Percentiles rank a stretch among this genome's conserved stretches.
phyloP scores from a whole-genome alignment of 2,888 invertebrate genomes.

The Leucoptera coffeella region DNA sequence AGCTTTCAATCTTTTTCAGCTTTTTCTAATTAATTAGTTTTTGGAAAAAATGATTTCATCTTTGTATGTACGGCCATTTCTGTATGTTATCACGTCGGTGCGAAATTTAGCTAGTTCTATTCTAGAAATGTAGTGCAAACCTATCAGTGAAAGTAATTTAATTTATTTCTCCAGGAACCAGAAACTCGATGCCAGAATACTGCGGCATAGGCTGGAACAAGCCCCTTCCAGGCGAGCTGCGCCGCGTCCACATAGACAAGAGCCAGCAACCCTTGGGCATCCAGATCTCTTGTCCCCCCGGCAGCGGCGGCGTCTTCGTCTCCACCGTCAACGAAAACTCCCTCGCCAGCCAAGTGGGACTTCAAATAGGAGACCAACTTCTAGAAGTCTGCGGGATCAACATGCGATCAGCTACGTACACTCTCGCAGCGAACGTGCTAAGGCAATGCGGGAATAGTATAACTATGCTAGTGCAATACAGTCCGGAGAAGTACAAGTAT shows the following conservation, averaged over 20 bases:
- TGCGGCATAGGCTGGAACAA: constrained; percentile 60
- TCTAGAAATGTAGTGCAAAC: too few relatives aligned
- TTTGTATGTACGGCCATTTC: too few relatives aligned
- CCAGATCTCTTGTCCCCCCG: constrained; percentile 82
- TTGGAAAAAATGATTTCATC: too few relatives aligned
- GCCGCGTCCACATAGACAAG: constrained; percentile 88
- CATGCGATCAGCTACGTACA: constrained; percentile 92
- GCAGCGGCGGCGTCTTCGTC: constrained; percentile 92
- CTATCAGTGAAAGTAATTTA: too few relatives aligned
- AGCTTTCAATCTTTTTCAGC: too few relatives aligned
- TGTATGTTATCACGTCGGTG: too few relatives aligned
- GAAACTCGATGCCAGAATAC: constrained; percentile 73
- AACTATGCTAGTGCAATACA: constrained; percentile 94
- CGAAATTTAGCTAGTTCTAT: too few relatives aligned
- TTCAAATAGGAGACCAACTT: constrained; percentile 88
- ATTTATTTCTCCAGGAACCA: too few relatives aligned
- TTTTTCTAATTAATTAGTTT: too few relatives aligned
- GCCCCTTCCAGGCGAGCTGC: constrained; percentile 73
- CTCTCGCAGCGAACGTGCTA: constrained; percentile 87
- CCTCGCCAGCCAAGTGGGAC: constrained; percentile 85
- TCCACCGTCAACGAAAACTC: constrained; percentile 92
- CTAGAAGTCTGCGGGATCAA: constrained; percentile 95
- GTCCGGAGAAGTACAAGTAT: constrained; percentile 81
- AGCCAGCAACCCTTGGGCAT: constrained; percentile 91
- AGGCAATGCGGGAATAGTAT: constrained; percentile 93